A percentile compares a stretch with the other conserved stretches of the same genome.
Conservation (phyloP, 2,797 vertebrate genomes). For the Gymnocypris eckloni region DNA sequence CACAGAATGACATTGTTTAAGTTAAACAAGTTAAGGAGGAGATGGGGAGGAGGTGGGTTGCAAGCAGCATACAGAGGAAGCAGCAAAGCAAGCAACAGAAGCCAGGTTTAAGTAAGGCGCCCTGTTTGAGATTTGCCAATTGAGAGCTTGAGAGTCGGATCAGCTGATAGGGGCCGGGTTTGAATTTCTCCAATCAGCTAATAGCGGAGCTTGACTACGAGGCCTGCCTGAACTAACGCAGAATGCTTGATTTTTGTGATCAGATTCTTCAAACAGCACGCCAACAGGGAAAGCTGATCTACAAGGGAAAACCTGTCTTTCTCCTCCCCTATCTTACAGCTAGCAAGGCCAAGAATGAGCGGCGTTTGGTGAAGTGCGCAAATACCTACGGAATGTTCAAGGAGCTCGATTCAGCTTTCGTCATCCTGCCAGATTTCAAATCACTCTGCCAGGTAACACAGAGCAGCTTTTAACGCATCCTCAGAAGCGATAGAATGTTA, state of each 20-base stretch:
- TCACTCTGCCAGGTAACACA: conserved; percentile 1
- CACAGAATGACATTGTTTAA: too few species aligned
- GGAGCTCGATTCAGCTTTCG: not conserved
- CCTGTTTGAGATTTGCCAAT: too few species aligned
- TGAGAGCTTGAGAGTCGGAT: too few species aligned
- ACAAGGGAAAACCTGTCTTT: not conserved
- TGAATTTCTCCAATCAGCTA: too few species aligned
- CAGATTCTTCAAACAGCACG: not conserved
- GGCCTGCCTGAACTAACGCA: too few species aligned
- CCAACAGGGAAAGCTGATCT: not conserved
- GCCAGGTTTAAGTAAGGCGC: too few species aligned
- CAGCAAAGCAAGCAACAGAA: too few species aligned
- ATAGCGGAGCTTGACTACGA: too few species aligned
- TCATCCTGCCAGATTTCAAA: not conserved
- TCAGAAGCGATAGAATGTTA: not conserved
- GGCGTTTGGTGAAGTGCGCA: not conserved
- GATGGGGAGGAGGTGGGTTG: too few species aligned
- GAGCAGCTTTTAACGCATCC: not conserved
- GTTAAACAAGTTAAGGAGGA: too few species aligned
- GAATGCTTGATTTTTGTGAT: not conserved
- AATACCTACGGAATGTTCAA: not conserved
- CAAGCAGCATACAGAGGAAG: too few species aligned
- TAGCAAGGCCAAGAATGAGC: conserved; percentile 14
- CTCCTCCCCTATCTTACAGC: not conserved
- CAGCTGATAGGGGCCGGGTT: too few species aligned